Base-by-base conservation (phyloP, 2,888 invertebrate species). In the Branchipolynoe longqiensis region DNA sequence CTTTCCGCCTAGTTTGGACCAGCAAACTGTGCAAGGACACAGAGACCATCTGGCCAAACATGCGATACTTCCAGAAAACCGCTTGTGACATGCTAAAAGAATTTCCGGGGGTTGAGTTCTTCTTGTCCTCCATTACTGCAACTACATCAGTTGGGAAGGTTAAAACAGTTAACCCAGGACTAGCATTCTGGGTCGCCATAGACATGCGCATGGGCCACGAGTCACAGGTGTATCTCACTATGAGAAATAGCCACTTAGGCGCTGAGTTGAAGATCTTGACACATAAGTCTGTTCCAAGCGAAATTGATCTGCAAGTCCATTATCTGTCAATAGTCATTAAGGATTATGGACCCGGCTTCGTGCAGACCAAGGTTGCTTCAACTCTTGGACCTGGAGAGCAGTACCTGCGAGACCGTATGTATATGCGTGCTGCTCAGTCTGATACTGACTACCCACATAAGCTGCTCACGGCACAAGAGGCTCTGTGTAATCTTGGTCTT, bases 261-360 rank as follows among this genome's bases (percentile, higher is more conserved):
- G 78, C 78, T 0, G 78, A 78, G 31, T 28, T 78, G 25, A 78
- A 78, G 48, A 78, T 78, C 33, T 48, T 78, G 78, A 78, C 78
- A 0, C 41, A 78, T 25, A 78, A 54, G 28, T 14, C 78, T 18
- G 78, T 54, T 8, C 41, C 41, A 48, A 78, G 54, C 28, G 78
- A 78, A 48, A 22, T 48, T 25, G 78, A 78, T 31, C 1, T 48
- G 31, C 78, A 78, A 12, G 48, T 78, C 4, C 41, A 78, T 33
- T 48, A 78, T 31, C 48, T 78, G 1, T 48, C 78, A 18, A 78
- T 78, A 48, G 48, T 54, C 3, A 22, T 78, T 8, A 78, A 78
- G 54, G 78, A 78, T 41, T 78, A 78, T 25, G 54, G 25, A 0
- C 78, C 78, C 14, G 78, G 78, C 22, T 78, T 28, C 28, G 78